phyloP scores from a whole-genome alignment of 2,797 vertebrate genomes.

The Limosa lapponica region DNA sequence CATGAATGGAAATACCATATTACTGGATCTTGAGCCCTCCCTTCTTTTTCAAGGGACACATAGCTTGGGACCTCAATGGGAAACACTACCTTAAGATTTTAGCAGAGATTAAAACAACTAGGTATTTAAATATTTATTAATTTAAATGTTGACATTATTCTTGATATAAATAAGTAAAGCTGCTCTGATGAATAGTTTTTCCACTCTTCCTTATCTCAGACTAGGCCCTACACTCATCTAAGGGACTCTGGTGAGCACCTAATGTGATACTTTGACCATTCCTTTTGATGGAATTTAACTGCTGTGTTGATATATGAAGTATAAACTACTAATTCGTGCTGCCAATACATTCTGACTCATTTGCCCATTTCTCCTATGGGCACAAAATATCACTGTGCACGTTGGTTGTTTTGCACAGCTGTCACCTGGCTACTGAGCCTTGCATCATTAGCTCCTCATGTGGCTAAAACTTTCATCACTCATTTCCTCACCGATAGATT shows the following conservation, averaged over 20 bases:
- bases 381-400: not conserved
- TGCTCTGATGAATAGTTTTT: not conserved
- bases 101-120: not conserved
- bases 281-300: not conserved
- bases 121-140: not conserved
- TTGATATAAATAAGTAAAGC: not conserved
- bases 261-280: not conserved
- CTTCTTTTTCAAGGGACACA: not conserved
- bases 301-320: not conserved
- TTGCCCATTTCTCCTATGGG: not conserved
- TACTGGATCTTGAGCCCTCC: fast-evolving
- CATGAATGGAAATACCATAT: not conserved
- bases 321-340: not conserved
- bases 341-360: not conserved
- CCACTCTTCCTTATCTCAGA: not conserved
- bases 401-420: not conserved
- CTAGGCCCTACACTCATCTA: not conserved
- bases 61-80: not conserved
- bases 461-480: not conserved
- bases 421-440: not conserved
- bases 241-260: not conserved
- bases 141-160: not conserved
- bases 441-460: not conserved
- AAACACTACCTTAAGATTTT: not conserved
- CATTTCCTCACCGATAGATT: not conserved